Evolutionary conservation across 2,888 invertebrate species (phyloP).

Genomic region (Lasioglossum lativentre): DNA sequence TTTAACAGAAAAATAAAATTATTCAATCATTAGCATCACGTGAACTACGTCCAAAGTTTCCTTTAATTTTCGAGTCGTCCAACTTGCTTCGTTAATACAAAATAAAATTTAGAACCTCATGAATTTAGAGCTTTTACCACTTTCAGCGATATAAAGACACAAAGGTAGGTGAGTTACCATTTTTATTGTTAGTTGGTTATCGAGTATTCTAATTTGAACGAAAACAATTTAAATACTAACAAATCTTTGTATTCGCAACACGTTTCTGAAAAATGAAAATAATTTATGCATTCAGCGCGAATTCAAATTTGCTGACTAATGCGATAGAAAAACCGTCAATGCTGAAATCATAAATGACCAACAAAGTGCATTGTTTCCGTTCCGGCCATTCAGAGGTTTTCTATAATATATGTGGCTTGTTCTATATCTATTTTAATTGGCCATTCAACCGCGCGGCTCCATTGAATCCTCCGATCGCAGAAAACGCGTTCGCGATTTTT

Average conservation of each 20-base stretch:
- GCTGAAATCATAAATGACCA: neutral
- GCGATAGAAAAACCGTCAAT: neutral
- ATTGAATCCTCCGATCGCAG: slow-evolving; percentile 37
- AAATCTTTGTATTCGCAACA: neutral
- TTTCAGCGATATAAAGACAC: no score
- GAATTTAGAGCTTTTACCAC: no score
- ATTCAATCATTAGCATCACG: no score
- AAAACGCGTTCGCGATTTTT: slow-evolving; percentile 26
- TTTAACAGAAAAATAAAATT: no score
- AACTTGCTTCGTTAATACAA: no score
- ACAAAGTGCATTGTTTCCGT: neutral
- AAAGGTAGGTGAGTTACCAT: no score
- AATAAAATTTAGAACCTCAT: no score
- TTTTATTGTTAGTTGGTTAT: neutral
- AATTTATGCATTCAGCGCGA: neutral
- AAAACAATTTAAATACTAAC: neutral
- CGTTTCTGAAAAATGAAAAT: neutral
- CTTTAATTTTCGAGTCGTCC: no score
- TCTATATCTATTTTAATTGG: slow-evolving; percentile 47
- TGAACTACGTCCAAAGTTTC: no score
- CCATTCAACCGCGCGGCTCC: slow-evolving; percentile 28
- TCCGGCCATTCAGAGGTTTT: neutral
- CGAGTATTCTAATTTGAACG: neutral
- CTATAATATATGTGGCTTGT: slow-evolving; percentile 8
- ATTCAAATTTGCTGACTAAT: neutral